Base-by-base conservation (phyloP, 2,797 vertebrate species). In the Ctenopoma kingsleyae region DNA sequence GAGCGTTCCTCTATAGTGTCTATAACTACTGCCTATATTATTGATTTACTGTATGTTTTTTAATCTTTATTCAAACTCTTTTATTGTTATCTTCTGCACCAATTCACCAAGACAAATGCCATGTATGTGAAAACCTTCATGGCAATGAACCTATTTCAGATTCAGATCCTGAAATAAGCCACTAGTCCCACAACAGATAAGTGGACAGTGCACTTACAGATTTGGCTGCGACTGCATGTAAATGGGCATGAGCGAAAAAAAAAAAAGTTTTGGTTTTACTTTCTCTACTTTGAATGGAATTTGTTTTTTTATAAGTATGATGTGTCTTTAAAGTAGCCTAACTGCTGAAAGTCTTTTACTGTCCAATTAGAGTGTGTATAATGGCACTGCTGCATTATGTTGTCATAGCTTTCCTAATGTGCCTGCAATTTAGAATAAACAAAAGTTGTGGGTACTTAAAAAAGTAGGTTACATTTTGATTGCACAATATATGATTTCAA, bases 281-380 rank as follows among this genome's bases (percentile, higher is more conserved):
- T 50, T 65, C 15, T 23, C 13, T 50, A 11, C 19, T 81, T 41
- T 59, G 35, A 54, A 32, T 51, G 9, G 44, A 56, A 52, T 63
- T 73, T 53, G 56, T 51, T 1, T 73, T n/a, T 61, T 71, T 71
- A 63, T 62, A 52, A 74, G 56, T 11, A 38, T 58, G 53, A 71
- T 67, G 64, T 25, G 58, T 78, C 50, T 78, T 43, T 57, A 54
- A 71, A 80, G 60, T 54, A 62, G 44, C 30, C 55, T 23, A 58
- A 65, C 53, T 76, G 48, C 58, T 81, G 41, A 65, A 70, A 81
- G 52, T 66, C 49, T 67, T 63, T 30, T 43, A 61, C 50, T 38
- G 66, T 59, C 80, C 74, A 87, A 87, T 90, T 87, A 87, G 70
- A 61, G 71, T 80, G 69, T 76, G 43, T 67, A 48, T 73, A 75